Base-by-base conservation (phyloP, 1,140 invertebrate genomes). In the Adelges cooleyi region DNA sequence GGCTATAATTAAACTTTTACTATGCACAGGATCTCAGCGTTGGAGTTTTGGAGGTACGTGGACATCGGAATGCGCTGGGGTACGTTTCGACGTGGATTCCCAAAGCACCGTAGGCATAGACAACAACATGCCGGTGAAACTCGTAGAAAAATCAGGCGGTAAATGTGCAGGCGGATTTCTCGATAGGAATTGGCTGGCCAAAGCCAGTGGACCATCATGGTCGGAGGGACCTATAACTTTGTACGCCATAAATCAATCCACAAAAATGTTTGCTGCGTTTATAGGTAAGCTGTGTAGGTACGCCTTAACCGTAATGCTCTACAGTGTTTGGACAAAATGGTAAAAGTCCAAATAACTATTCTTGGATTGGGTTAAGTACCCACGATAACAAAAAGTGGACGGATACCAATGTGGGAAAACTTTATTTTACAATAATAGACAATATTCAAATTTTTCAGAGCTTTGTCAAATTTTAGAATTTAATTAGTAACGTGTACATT, bases 11-110 rank as follows among this genome's bases (percentile, higher is more conserved):
- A n/a, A n/a, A n/a, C n/a, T n/a, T n/a, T n/a, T n/a, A n/a, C n/a
- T n/a, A n/a, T n/a, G n/a, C n/a, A n/a, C n/a, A 33, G 29, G 11
- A 33, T 33, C 29, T 33, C 5, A 6, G 11, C 3, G n/a, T 56
- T 56, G 53, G 53, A 36, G 42, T 40, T 18, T 56, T 25, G 38
- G 53, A 8, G 53, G 53, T 22, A 56, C 18, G n/a, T 56, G 53
- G 53, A 42, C 53, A n/a, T 56, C 53, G 4, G 8, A 56, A 25
- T 22, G 22, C 8, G 53, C 53, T 10, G 53, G 53, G 9, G 53
- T 56, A 17, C 38, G 53, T 13, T 56, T 56, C 38, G 53, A 44
- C 13, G n/a, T 56, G 10, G 15, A 56, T 22, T 2, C 38, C 4
- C 53, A 18, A 20, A 23, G 22, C n/a, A 56, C 53, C 9, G 38